Percentiles rank a stretch among this genome's conserved stretches.
Evolutionary conservation across 2,888 invertebrate genomes (phyloP).

Genomic region (Tachina lurida): DNA sequence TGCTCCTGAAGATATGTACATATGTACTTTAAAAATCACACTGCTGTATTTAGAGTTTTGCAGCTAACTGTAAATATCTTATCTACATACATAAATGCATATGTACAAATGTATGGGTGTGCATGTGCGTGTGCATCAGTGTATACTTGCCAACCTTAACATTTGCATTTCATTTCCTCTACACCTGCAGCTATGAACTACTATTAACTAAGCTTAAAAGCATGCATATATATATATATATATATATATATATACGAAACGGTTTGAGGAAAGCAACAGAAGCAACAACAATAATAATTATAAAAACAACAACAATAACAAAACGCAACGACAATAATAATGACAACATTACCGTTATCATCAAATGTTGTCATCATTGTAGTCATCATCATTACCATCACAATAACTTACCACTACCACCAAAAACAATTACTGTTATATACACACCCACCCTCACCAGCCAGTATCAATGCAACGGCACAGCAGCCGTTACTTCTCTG

Average conservation of each 20-base stretch:
- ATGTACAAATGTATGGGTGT: not conserved
- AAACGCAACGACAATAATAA: conserved; percentile 51
- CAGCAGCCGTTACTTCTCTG: conserved; percentile 20
- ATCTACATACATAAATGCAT: not conserved
- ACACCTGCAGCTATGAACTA: conserved; percentile 55
- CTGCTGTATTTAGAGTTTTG: no score
- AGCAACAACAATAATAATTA: conserved; percentile 3
- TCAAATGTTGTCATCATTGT: conserved; percentile 57
- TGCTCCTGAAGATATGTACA: no score
- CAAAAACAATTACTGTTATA: conserved; percentile 33
- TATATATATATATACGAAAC: not conserved
- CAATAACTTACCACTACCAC: conserved; percentile 53
- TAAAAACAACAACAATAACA: conserved; percentile 18
- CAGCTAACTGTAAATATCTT: no score
- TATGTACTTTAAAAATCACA: no score
- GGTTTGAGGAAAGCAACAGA: not conserved
- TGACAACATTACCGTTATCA: conserved; percentile 63
- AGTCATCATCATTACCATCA: conserved; percentile 52
- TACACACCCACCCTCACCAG: not conserved
- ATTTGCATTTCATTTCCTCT: conserved; percentile 70
- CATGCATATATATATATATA: not conserved
- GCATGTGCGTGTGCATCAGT: not conserved
- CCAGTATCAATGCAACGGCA: not conserved
- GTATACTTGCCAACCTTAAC: conserved; percentile 55
- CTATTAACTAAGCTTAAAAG: conserved; percentile 29